Percentiles rank a stretch among this genome's conserved stretches.
These are phyloP conservation scores for Eunapius fragilis DNA, from an alignment of 37 sponge, comb jelly and placozoan genomes.

Conservation along the genomic window DNA sequence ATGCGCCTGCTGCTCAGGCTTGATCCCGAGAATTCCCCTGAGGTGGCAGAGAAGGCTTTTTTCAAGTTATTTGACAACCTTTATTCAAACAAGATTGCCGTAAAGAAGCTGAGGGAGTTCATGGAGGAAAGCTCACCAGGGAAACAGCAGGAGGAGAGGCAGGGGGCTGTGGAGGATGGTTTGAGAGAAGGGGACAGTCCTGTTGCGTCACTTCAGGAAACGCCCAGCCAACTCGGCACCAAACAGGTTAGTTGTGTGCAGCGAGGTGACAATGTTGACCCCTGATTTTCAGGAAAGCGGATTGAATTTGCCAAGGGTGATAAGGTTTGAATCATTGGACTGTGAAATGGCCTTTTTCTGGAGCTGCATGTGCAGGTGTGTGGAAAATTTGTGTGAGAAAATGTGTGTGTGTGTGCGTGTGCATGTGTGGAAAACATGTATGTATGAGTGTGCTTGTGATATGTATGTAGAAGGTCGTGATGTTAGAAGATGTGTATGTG, in stretches of 20 bases:
- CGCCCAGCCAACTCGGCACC: not conserved
- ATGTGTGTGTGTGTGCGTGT: no score
- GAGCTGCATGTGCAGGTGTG: conserved; percentile 59
- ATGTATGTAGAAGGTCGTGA: no score
- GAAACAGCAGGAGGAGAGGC: not conserved
- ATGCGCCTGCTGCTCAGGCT: conserved; percentile 53
- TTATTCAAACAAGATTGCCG: conserved; percentile 21
- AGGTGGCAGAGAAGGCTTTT: conserved; percentile 60
- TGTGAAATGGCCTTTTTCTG: conserved; percentile 79
- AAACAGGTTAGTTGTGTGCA: not conserved
- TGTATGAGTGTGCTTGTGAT: no score
- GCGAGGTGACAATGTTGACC: no score
- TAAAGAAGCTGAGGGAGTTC: conserved; percentile 7
- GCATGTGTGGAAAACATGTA: no score
- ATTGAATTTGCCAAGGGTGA: not conserved
- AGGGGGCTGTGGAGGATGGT: conserved; percentile 22
- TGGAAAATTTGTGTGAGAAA: conserved; percentile 2
- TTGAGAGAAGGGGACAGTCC: not conserved
- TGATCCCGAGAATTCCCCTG: conserved; percentile 73
- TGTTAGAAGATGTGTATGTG: no score
- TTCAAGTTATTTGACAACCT: conserved; percentile 62
- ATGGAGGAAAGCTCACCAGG: no score
- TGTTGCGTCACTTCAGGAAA: not conserved
- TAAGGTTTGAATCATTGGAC: conserved; percentile 41
- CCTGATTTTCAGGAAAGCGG: not conserved